phyloP scores from a whole-genome alignment of 2,113 vertebrate species.

The Austrofundulus limnaeus region DNA sequence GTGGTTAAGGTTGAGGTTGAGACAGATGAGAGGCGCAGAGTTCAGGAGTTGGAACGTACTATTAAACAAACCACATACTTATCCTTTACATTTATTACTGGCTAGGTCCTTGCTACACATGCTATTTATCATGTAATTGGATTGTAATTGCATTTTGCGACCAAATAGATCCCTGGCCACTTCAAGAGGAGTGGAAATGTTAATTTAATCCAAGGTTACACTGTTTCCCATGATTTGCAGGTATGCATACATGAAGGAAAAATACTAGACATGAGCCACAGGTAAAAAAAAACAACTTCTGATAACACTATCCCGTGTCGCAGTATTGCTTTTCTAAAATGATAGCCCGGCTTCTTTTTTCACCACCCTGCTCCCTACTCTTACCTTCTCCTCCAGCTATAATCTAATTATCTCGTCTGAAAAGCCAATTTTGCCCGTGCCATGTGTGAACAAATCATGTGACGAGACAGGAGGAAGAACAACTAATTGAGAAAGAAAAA shows the following conservation, averaged over 20 bases:
- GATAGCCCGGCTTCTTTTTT: constrained; percentile 45
- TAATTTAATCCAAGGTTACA: constrained; percentile 42
- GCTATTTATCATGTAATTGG: constrained; percentile 76
- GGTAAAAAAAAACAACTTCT: constrained; percentile 73
- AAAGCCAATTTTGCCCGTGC: constrained; percentile 55
- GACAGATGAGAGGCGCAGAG: constrained; percentile 72
- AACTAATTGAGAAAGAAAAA: constrained; percentile 43
- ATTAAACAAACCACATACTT: constrained; percentile 76
- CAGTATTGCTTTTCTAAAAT: constrained; percentile 61
- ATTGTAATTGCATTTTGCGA: constrained; percentile 73
- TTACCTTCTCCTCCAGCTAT: constrained; percentile 50
- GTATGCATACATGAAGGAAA: constrained; percentile 40
- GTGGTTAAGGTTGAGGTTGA: constrained; percentile 74
- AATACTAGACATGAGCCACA: constrained; percentile 68
- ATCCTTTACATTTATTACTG: constrained; percentile 75
- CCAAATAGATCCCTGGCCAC: constrained; percentile 58
- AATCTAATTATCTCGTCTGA: constrained; percentile 65
- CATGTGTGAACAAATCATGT: constrained; percentile 40
- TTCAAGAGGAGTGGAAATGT: constrained; percentile 51
- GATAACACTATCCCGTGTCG: constrained; percentile 59
- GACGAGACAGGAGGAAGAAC: constrained; percentile 31
- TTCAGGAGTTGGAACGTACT: constrained; percentile 72
- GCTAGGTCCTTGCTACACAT: constrained; percentile 62
- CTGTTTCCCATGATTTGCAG: constrained; percentile 47
- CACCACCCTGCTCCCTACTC: constrained; percentile 8